phyloP scores from a whole-genome alignment of 2,888 invertebrate genomes.

The Nebria brevicollis region DNA sequence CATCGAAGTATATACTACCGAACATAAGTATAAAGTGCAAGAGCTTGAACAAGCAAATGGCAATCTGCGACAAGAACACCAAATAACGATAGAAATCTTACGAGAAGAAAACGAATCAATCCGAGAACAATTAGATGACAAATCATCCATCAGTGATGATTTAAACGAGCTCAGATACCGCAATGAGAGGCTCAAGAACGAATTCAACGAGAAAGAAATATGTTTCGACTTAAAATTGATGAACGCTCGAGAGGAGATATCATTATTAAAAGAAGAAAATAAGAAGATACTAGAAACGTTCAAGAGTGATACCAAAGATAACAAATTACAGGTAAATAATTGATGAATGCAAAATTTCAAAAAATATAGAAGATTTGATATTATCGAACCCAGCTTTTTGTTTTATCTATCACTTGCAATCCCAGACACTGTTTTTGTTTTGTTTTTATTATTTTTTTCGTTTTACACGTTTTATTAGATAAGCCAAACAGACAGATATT shows the following conservation, averaged over 20 bases:
- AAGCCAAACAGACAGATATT: constrained; percentile 36
- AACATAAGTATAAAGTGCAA: constrained; percentile 42
- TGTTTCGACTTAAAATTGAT: constrained; percentile 54
- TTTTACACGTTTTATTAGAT: constrained; percentile 16
- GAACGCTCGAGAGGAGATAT: constrained; percentile 54
- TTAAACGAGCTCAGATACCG: constrained; percentile 53
- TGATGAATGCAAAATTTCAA: background rate
- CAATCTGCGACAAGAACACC: constrained; percentile 59
- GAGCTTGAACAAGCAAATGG: constrained; percentile 57
- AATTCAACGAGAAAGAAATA: constrained; percentile 57
- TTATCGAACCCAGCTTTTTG: constrained; percentile 8
- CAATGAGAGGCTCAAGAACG: constrained; percentile 56
- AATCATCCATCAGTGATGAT: constrained; percentile 54
- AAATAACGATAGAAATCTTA: constrained; percentile 59
- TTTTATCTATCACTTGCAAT: constrained; percentile 15
- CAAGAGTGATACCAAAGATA: constrained; percentile 58
- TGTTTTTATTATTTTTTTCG: constrained; percentile 41
- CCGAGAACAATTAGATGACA: constrained; percentile 60
- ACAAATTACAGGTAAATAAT: constrained; percentile 57
- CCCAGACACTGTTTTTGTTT: constrained; percentile 18
- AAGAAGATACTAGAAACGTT: constrained; percentile 55
- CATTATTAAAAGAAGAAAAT: constrained; percentile 57
- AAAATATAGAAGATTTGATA: background rate
- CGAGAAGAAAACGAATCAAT: constrained; percentile 62
- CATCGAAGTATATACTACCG: constrained; percentile 41